Evolutionary conservation across 2,797 vertebrate species (phyloP).

Genomic region (Erpetoichthys calabaricus): DNA sequence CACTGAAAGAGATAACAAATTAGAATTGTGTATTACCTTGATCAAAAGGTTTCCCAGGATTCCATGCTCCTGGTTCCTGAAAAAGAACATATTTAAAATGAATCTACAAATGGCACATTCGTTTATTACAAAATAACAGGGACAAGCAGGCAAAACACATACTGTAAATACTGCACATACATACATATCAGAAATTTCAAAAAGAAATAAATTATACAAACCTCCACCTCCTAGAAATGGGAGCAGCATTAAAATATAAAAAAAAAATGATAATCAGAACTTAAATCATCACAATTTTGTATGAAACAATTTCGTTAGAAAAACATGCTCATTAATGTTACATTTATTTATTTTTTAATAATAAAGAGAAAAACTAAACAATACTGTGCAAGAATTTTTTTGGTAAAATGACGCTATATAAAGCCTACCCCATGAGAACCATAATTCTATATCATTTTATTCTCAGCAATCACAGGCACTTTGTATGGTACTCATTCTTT

Average conservation of each 20-base stretch:
- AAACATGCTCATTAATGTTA: too few relatives aligned
- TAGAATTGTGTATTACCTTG: conserved; percentile 61
- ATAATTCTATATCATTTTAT: too few relatives aligned
- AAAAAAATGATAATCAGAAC: conserved; percentile 33
- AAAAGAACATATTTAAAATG: conserved; percentile 38
- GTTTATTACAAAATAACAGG: too few relatives aligned
- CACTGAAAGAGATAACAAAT: neutral
- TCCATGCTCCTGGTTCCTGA: conserved; percentile 79
- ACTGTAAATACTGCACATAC: neutral
- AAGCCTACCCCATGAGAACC: too few relatives aligned
- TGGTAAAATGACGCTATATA: too few relatives aligned
- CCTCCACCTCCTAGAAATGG: conserved; percentile 84
- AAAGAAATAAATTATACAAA: conserved; percentile 58
- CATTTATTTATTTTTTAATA: neutral
- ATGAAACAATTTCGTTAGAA: too few relatives aligned
- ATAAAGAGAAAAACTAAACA: neutral
- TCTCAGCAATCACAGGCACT: too few relatives aligned
- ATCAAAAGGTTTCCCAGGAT: conserved; percentile 74
- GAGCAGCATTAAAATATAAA: conserved; percentile 56
- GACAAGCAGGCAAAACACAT: too few relatives aligned
- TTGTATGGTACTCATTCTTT: too few relatives aligned
- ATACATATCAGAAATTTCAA: conserved; percentile 27
- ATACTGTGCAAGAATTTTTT: too few relatives aligned
- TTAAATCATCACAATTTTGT: too few relatives aligned
- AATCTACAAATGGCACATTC: conserved; percentile 2